phyloP scores from a whole-genome alignment of 2,113 vertebrate species.

The Paraplagusia blochii region DNA sequence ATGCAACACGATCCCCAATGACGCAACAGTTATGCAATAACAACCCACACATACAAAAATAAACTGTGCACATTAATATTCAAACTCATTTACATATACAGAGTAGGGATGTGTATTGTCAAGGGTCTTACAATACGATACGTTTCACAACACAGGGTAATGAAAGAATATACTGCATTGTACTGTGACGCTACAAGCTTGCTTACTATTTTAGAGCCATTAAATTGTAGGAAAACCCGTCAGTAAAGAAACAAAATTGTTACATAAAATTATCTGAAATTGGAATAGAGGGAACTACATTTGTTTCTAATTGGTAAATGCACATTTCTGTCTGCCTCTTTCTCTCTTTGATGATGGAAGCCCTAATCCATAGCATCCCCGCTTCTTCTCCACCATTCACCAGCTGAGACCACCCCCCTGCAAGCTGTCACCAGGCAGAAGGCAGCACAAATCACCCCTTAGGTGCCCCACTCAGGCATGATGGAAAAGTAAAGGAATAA shows the following conservation, averaged over 20 bases:
- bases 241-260: too few species aligned
- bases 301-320: too few species aligned
- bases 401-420: conserved; percentile 45
- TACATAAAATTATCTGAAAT: too few species aligned
- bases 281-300: too few species aligned
- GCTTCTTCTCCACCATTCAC: conserved; percentile 24
- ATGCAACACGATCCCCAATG: not conserved
- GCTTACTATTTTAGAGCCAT: too few species aligned
- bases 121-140: too few species aligned
- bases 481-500: conserved; percentile 21
- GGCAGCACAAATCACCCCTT: conserved; percentile 30
- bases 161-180: too few species aligned
- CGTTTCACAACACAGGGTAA: too few species aligned
- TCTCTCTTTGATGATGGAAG: conserved; percentile 8
- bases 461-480: conserved; percentile 52
- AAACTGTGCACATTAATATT: not conserved
- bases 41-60: not conserved
- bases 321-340: not conserved
- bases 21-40: not conserved
- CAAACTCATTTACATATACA: conserved; percentile 12
- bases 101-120: too few species aligned
- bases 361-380: conserved; percentile 32
- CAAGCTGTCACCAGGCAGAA: conserved; percentile 58
- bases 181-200: too few species aligned
- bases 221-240: not conserved